Evolutionary conservation across 2,113 vertebrate species (phyloP).

Genomic region (Syrrhaptes paradoxus): DNA sequence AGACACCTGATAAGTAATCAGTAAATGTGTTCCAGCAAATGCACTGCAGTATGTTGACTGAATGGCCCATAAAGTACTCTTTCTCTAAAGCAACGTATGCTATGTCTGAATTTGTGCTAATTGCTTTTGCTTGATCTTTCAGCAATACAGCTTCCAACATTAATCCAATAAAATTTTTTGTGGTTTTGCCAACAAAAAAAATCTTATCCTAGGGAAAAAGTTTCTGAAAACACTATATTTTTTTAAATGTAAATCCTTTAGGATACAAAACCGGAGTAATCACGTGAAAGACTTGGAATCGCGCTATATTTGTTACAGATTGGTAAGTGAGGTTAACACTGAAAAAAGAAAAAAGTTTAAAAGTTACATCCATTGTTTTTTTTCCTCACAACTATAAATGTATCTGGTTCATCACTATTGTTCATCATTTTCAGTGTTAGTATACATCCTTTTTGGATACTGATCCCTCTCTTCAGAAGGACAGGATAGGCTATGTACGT

Average conservation of each 20-base stretch:
- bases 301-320: neutral
- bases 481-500: neutral
- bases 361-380: neutral
- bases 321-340: neutral
- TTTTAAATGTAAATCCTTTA: neutral
- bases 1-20: neutral
- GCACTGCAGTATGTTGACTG: neutral
- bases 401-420: neutral
- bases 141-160: neutral
- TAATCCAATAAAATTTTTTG: accelerated
- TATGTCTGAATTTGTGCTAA: neutral
- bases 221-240: neutral
- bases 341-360: neutral
- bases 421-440: neutral
- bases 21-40: constrained; percentile 26
- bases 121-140: neutral
- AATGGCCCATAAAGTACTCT: neutral
- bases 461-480: neutral
- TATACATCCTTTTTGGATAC: neutral
- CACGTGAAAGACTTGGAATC: neutral
- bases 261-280: neutral
- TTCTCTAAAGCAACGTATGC: neutral
- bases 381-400: neutral
- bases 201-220: no score
- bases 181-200: neutral